phyloP scores from a whole-genome alignment of 2,888 invertebrate genomes.

The Caenorhabditis angaria region DNA sequence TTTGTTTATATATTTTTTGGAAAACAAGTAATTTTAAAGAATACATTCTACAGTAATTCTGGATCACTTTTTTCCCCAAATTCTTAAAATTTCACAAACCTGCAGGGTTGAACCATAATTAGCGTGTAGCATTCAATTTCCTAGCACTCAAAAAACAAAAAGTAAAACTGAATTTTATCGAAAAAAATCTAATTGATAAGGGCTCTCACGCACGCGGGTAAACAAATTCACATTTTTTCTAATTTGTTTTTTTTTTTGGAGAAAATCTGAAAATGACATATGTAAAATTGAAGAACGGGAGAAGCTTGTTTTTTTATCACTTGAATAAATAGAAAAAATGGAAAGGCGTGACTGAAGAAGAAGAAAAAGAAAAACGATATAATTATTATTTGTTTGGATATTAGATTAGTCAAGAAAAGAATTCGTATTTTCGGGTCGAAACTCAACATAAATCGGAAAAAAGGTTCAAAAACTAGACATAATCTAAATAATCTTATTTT shows the following conservation, averaged over 20 bases:
- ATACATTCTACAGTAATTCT: no score
- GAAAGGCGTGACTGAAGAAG: background rate
- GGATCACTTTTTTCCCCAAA: no score
- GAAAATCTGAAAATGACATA: background rate
- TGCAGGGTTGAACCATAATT: background rate
- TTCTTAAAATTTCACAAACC: background rate
- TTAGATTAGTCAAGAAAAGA: conserved; percentile 2
- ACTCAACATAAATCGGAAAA: background rate
- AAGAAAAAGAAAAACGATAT: background rate
- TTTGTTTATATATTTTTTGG: no score
- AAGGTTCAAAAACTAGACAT: no score
- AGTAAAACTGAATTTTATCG: background rate
- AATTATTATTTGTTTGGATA: conserved; percentile 1
- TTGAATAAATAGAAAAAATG: background rate
- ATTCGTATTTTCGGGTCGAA: background rate
- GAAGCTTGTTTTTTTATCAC: background rate
- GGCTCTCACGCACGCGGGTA: background rate
- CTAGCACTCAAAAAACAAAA: no score
- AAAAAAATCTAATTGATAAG: background rate
- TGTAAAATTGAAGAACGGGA: background rate
- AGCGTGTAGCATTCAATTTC: background rate
- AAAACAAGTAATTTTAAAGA: no score
- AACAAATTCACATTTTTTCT: background rate
- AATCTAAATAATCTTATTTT: no score
- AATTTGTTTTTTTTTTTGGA: background rate